These are phyloP conservation scores for Drosophila lacteicornis DNA, from an alignment of 1,140 invertebrate genomes.

Conservation along the genomic window DNA sequence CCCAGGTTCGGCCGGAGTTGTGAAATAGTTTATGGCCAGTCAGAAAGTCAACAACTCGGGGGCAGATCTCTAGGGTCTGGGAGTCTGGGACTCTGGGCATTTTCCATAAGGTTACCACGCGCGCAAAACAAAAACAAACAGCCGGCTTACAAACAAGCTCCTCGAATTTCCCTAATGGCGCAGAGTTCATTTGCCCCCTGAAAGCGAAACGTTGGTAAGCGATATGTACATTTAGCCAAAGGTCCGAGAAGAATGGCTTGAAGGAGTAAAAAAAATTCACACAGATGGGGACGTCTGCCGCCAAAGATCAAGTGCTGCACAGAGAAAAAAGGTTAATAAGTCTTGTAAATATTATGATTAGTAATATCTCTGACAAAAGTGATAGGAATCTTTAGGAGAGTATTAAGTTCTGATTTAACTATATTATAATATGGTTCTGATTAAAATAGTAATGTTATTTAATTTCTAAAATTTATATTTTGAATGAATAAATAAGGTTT, in stretches of 20 bases:
- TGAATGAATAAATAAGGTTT: neutral
- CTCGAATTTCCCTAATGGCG: slow-evolving; percentile 79
- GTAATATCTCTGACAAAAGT: too few species aligned
- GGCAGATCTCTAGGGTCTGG: slow-evolving; percentile 13
- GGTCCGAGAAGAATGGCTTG: slow-evolving; percentile 20
- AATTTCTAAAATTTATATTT: neutral
- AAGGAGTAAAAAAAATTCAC: slow-evolving; percentile 27
- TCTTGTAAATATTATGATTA: neutral
- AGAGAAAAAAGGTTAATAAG: neutral
- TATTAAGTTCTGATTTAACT: too few species aligned
- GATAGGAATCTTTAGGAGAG: neutral
- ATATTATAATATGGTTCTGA: neutral
- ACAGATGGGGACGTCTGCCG: slow-evolving; percentile 13
- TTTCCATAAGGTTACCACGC: slow-evolving; percentile 70
- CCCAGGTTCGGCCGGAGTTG: slow-evolving; percentile 27
- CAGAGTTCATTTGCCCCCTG: slow-evolving; percentile 75
- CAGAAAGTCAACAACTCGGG: slow-evolving; percentile 43
- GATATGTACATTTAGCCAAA: slow-evolving; percentile 38
- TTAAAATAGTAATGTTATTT: neutral
- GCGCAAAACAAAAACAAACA: slow-evolving; percentile 17
- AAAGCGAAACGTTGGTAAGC: slow-evolving; percentile 47
- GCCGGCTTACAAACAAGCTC: slow-evolving; percentile 56
- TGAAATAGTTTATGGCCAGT: slow-evolving; percentile 40
- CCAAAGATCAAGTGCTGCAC: slow-evolving; percentile 38
- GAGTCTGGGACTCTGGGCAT: slow-evolving; percentile 55